These are phyloP conservation scores for Macrophya alboannulata DNA, from an alignment of 2,888 invertebrate species.

Conservation along the genomic window DNA sequence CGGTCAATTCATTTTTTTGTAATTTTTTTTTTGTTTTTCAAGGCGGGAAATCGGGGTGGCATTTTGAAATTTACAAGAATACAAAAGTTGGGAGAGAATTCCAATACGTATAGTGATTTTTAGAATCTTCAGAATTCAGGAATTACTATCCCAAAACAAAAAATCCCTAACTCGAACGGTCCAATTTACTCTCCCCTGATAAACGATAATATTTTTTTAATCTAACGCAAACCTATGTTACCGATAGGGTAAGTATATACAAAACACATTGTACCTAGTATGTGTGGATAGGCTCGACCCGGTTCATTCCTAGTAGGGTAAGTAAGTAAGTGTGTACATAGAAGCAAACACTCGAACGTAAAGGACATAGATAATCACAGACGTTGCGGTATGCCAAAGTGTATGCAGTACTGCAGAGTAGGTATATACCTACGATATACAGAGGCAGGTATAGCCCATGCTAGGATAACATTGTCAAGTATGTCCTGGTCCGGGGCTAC, in stretches of 20 bases:
- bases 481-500: slow-evolving; percentile 46
- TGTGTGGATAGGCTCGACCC: not conserved
- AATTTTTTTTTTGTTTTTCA: too few species aligned
- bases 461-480: slow-evolving; percentile 53
- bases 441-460: not conserved
- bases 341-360: slow-evolving; percentile 17
- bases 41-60: too few species aligned
- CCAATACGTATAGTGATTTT: too few species aligned
- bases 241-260: not conserved
- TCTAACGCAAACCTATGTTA: not conserved
- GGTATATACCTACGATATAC: not conserved
- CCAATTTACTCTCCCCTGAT: not conserved
- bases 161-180: too few species aligned
- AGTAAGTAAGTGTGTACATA: not conserved
- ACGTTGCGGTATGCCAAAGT: slow-evolving; percentile 44
- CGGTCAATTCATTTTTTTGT: too few species aligned
- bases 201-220: not conserved
- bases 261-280: not conserved
- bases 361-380: slow-evolving; percentile 52
- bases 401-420: not conserved
- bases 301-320: slow-evolving; percentile 8
- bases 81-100: too few species aligned
- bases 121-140: too few species aligned
- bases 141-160: too few species aligned
- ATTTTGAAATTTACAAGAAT: too few species aligned